Evolutionary conservation across 2,797 vertebrate species (phyloP).

Genomic region (Nannoperca obscura): DNA sequence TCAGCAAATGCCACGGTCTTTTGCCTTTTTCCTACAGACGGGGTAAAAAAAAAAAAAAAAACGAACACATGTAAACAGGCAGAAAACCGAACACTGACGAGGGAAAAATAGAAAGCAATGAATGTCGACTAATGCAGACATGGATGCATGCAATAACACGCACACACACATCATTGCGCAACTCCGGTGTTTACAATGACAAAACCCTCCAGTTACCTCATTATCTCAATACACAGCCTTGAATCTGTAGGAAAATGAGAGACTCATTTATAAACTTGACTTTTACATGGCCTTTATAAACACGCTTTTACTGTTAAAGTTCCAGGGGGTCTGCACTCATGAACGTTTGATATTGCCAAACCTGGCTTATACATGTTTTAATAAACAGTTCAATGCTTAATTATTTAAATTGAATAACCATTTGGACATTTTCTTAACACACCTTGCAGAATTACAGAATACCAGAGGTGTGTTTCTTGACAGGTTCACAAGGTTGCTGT

Average conservation of each 20-base stretch:
- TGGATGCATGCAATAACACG: conserved; percentile 2
- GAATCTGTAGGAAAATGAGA: background rate
- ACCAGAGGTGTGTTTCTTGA: conserved; percentile 3
- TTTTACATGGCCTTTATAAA: conserved; percentile 20
- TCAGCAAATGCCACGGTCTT: conserved; percentile 70
- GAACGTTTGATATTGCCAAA: conserved; percentile 6
- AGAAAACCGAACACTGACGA: conserved; percentile 3
- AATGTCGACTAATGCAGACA: background rate
- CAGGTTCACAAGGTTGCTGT: conserved; percentile 39
- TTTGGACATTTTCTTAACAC: conserved; percentile 4
- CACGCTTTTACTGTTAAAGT: background rate
- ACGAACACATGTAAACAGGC: conserved; percentile 28
- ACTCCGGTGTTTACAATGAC: background rate
- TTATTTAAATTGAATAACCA: background rate
- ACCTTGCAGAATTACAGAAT: conserved; percentile 14
- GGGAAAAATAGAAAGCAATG: background rate
- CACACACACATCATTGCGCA: background rate
- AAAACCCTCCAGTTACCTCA: conserved; percentile 14
- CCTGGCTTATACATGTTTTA: background rate
- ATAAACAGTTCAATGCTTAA: background rate
- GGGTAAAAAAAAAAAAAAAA: conserved; percentile 6
- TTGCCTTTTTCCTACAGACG: conserved; percentile 35
- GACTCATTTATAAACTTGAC: background rate
- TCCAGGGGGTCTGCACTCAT: background rate
- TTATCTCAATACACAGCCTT: conserved; percentile 14